These are phyloP conservation scores for Diglossa cyanea DNA, from an alignment of 2,797 vertebrate genomes.

Conservation along the genomic window DNA sequence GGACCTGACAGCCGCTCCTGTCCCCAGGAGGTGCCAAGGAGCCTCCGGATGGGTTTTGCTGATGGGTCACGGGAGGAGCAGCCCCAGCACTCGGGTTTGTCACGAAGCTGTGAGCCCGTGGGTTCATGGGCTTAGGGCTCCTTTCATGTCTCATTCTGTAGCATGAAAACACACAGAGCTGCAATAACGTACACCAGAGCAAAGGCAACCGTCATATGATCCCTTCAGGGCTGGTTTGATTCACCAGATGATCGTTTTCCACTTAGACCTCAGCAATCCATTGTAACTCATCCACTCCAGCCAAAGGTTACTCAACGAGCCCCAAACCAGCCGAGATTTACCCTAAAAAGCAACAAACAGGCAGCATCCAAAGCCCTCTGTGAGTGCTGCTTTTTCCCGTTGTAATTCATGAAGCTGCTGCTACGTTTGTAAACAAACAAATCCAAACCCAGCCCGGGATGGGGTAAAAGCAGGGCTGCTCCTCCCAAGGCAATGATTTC, in stretches of 20 bases:
- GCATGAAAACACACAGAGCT: neutral
- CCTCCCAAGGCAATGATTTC: neutral
- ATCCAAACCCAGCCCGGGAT: rapidly evolving
- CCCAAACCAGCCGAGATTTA: neutral
- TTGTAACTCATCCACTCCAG: neutral
- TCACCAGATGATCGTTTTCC: neutral
- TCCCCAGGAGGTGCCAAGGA: no score
- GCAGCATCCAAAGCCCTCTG: rapidly evolving
- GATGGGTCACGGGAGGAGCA: neutral
- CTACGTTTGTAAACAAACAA: neutral
- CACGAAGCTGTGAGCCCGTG: neutral
- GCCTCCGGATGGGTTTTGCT: no score
- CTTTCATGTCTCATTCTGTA: neutral
- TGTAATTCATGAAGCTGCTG: neutral
- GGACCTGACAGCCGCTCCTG: no score
- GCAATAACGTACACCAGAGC: neutral
- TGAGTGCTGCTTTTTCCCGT: rapidly evolving
- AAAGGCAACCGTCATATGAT: neutral
- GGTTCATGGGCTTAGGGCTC: neutral
- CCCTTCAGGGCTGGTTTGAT: neutral
- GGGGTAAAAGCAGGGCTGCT: neutral
- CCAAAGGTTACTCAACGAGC: neutral
- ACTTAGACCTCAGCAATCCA: rapidly evolving
- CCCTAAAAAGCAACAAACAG: neutral
- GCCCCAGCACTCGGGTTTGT: neutral